These are phyloP conservation scores for Frieseomelitta varia DNA, from an alignment of 1,140 invertebrate genomes.

Conservation along the genomic window DNA sequence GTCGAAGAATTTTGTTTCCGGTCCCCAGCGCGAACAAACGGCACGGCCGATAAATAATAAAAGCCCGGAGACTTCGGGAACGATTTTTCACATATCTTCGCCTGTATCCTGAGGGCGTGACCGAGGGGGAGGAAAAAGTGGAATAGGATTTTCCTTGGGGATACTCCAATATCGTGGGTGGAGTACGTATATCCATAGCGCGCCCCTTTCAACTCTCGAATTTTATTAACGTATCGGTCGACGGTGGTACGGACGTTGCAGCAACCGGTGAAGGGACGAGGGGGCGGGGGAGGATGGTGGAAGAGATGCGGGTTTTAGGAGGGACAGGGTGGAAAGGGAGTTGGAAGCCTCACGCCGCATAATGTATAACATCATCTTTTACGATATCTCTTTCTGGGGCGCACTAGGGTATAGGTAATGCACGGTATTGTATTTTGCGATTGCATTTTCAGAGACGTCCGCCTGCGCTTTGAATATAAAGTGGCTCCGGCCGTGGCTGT, in stretches of 20 bases:
- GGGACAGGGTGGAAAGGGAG: slow-evolving; percentile 42
- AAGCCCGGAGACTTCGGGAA: slow-evolving; percentile 60
- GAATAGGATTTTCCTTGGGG: slow-evolving; percentile 71
- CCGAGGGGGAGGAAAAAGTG: slow-evolving; percentile 54
- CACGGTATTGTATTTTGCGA: slow-evolving; percentile 80
- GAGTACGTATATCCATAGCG: slow-evolving; percentile 70
- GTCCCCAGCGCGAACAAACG: slow-evolving; percentile 61
- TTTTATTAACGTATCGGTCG: slow-evolving; percentile 78
- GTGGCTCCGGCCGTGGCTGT: slow-evolving; percentile 65
- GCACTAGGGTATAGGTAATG: slow-evolving; percentile 71
- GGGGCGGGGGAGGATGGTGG: neutral
- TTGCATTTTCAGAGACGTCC: slow-evolving; percentile 81
- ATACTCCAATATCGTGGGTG: slow-evolving; percentile 69
- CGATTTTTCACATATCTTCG: slow-evolving; percentile 71
- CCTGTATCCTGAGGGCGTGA: slow-evolving; percentile 55
- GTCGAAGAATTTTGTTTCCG: slow-evolving; percentile 54
- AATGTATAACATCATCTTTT: slow-evolving; percentile 80
- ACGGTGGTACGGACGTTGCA: slow-evolving; percentile 56
- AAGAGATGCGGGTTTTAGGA: slow-evolving; percentile 38
- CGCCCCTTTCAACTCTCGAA: slow-evolving; percentile 74
- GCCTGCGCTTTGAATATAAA: slow-evolving; percentile 80
- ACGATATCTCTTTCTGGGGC: slow-evolving; percentile 76
- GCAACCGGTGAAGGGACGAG: neutral
- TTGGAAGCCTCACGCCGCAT: slow-evolving; percentile 73
- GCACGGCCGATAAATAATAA: slow-evolving; percentile 66